phyloP scores from a whole-genome alignment of 2,888 invertebrate genomes.

The Anarsia innoxiella region DNA sequence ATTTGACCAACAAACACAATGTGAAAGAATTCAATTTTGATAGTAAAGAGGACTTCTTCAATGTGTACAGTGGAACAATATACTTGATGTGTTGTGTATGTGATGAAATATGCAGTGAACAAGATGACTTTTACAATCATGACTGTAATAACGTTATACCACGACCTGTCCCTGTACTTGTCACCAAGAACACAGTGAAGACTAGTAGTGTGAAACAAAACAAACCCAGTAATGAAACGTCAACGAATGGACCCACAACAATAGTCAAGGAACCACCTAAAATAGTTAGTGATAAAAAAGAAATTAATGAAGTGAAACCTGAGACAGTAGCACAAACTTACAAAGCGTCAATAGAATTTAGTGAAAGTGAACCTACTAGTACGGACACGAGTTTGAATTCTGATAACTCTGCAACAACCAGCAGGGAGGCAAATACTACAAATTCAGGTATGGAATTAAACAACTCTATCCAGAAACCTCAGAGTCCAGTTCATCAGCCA shows the following conservation, averaged over 20 bases:
- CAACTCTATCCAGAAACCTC: conserved; percentile 33
- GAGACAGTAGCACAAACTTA: conserved; percentile 38
- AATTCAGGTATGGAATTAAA: conserved; percentile 46
- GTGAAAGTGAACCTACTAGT: conserved; percentile 34
- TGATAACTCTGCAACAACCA: conserved; percentile 34
- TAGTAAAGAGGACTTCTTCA: conserved; percentile 80
- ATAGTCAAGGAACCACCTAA: conserved; percentile 36
- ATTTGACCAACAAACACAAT: conserved; percentile 86
- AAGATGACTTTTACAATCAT: conserved; percentile 85
- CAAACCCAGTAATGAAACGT: conserved; percentile 40
- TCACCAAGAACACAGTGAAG: conserved; percentile 60
- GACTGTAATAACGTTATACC: conserved; percentile 76
- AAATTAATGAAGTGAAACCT: conserved; percentile 35
- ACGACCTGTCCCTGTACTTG: conserved; percentile 65
- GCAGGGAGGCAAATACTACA: conserved; percentile 42
- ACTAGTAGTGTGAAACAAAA: conserved; percentile 43
- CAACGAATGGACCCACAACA: conserved; percentile 44
- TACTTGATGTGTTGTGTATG: conserved; percentile 88
- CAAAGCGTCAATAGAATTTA: conserved; percentile 30
- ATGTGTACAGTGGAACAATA: conserved; percentile 79
- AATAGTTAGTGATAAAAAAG: conserved; percentile 42
- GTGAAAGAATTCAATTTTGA: conserved; percentile 81
- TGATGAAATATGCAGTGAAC: conserved; percentile 84
- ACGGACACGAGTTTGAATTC: conserved; percentile 47
- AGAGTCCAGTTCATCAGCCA: conserved; percentile 31